Percentiles rank a stretch among this genome's conserved stretches.
phyloP scores from a whole-genome alignment of 1,140 invertebrate genomes.

The Nomia melanderi region DNA sequence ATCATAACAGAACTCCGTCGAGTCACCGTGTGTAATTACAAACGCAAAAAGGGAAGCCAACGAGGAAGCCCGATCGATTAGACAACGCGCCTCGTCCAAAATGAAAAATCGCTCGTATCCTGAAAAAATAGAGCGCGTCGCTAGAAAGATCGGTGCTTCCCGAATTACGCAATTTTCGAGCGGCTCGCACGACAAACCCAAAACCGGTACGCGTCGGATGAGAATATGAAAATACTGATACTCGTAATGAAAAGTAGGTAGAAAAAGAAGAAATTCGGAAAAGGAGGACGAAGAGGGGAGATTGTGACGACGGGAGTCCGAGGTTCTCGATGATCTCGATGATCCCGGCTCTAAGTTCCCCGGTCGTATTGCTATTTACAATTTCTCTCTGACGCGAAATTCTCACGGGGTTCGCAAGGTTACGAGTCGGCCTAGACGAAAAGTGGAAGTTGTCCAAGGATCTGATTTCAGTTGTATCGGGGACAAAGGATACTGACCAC shows the following conservation, averaged over 20 bases:
- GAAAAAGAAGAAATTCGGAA: not conserved
- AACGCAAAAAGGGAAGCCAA: too few relatives aligned
- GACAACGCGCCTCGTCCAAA: too few relatives aligned
- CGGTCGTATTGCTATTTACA: too few relatives aligned
- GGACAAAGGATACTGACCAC: not conserved
- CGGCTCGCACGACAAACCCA: not conserved
- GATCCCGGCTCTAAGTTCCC: too few relatives aligned
- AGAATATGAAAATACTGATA: conserved; percentile 20
- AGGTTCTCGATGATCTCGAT: too few relatives aligned
- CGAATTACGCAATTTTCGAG: too few relatives aligned
- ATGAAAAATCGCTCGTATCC: too few relatives aligned
- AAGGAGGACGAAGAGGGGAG: too few relatives aligned
- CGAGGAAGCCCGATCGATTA: too few relatives aligned
- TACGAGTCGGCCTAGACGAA: too few relatives aligned
- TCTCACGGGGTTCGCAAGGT: not conserved
- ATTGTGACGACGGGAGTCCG: not conserved
- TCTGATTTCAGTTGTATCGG: not conserved
- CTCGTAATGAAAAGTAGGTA: not conserved
- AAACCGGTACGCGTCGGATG: not conserved
- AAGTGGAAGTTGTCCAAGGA: not conserved
- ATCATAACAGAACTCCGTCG: too few relatives aligned
- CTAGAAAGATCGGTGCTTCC: not conserved
- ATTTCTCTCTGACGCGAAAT: not conserved
- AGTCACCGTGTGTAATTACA: too few relatives aligned
- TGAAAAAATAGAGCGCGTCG: not conserved